Evolutionary conservation across 2,797 vertebrate species (phyloP).

Genomic region (Acanthornis magna): DNA sequence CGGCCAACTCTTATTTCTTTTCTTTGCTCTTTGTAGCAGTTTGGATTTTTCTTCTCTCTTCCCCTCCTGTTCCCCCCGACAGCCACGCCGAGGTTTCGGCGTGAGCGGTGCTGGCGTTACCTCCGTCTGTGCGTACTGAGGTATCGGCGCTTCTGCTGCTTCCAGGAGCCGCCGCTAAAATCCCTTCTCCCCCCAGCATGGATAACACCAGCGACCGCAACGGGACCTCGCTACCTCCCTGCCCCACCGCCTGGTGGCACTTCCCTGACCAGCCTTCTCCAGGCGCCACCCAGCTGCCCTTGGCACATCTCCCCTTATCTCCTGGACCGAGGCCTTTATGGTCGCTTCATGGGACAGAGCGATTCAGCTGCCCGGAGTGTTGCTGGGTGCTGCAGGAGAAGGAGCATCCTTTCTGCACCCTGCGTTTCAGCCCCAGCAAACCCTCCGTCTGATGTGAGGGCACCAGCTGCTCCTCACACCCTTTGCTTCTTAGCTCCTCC

Average conservation of each 20-base stretch:
- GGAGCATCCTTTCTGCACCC: background rate
- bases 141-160: background rate
- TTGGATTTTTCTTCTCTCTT: background rate
- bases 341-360: rapidly evolving
- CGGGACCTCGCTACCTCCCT: rapidly evolving
- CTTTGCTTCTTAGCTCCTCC: background rate
- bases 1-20: background rate
- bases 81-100: no score
- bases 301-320: rapidly evolving
- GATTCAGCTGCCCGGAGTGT: rapidly evolving
- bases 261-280: background rate
- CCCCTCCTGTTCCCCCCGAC: background rate
- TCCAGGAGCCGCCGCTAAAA: background rate
- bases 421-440: background rate
- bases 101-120: rapidly evolving
- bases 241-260: background rate
- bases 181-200: background rate
- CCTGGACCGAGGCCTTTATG: background rate
- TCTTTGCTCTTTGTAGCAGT: background rate
- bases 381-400: background rate
- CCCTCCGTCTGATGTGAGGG: background rate
- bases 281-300: background rate
- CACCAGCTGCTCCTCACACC: background rate
- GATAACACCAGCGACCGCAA: background rate
- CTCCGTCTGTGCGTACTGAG: rapidly evolving